These are phyloP conservation scores for Dusona sp. DNA, from an alignment of 2,888 invertebrate species.

Conservation along the genomic window DNA sequence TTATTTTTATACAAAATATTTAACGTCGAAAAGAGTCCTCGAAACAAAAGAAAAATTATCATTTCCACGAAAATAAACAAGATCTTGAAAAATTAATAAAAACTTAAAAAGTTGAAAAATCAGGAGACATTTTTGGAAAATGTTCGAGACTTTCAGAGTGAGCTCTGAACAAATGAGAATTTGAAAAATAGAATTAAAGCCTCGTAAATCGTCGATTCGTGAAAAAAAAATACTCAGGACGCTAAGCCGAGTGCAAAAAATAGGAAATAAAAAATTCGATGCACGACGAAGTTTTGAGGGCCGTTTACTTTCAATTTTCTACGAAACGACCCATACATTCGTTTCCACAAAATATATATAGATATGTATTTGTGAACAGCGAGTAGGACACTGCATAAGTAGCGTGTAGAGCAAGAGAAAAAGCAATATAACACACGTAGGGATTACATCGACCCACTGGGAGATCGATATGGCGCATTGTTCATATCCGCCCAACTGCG, in stretches of 20 bases:
- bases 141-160: no score
- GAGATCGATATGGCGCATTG: conserved; percentile 62
- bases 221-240: no score
- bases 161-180: background rate
- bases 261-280: background rate
- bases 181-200: background rate
- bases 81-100: background rate
- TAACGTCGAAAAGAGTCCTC: background rate
- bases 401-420: conserved; percentile 1
- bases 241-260: no score
- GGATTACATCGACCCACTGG: conserved; percentile 58
- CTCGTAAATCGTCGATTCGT: background rate
- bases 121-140: background rate
- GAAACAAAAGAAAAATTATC: background rate
- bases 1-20: background rate
- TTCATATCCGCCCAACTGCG: conserved; percentile 55
- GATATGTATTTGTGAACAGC: background rate
- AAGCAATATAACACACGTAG: conserved; percentile 28
- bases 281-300: background rate
- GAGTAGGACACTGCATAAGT: conserved; percentile 11
- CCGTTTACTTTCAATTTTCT: background rate
- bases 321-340: background rate
- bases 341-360: background rate
- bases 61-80: background rate
- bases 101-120: background rate